These are phyloP conservation scores for Ceratina australensis DNA, from an alignment of 1,140 invertebrate species.

Conservation along the genomic window DNA sequence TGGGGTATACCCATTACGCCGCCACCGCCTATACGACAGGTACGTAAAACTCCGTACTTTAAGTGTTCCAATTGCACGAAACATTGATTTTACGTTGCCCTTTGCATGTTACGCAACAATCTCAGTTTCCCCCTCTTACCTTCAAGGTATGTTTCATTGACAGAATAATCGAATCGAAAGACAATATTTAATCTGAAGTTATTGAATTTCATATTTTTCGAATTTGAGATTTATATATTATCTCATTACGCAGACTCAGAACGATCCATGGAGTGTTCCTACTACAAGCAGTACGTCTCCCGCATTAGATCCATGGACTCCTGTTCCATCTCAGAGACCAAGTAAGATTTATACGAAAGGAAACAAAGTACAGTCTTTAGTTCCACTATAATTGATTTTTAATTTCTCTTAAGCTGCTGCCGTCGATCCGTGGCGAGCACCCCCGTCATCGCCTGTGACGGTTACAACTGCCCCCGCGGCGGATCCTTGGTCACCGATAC, in stretches of 20 bases:
- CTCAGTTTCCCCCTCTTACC: slow-evolving; percentile 72
- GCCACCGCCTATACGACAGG: slow-evolving; percentile 78
- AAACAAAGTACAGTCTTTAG: not conserved
- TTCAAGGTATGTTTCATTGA: slow-evolving; percentile 68
- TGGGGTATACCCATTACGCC: slow-evolving; percentile 85
- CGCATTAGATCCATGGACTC: slow-evolving; percentile 82
- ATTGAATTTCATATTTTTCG: not conserved
- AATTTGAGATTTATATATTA: not conserved
- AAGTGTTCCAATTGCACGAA: slow-evolving; percentile 64
- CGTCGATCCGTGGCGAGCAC: slow-evolving; percentile 82
- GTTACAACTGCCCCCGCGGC: slow-evolving; percentile 63
- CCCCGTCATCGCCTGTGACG: slow-evolving; percentile 61
- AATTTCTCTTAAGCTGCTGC: slow-evolving; percentile 47
- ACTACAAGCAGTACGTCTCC: slow-evolving; percentile 73
- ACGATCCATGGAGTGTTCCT: slow-evolving; percentile 81
- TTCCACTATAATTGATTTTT: slow-evolving; percentile 8
- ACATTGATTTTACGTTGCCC: slow-evolving; percentile 41
- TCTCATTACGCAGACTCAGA: slow-evolving; percentile 68
- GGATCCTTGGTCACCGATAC: slow-evolving; percentile 80
- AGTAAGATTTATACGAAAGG: slow-evolving; percentile 61
- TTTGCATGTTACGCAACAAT: slow-evolving; percentile 71
- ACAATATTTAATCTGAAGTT: not conserved
- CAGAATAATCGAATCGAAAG: not conserved
- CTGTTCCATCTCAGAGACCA: slow-evolving; percentile 73
- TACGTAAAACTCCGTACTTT: slow-evolving; percentile 59